phyloP scores from a whole-genome alignment of 1,140 invertebrate species.

The Drosophila neocordata region DNA sequence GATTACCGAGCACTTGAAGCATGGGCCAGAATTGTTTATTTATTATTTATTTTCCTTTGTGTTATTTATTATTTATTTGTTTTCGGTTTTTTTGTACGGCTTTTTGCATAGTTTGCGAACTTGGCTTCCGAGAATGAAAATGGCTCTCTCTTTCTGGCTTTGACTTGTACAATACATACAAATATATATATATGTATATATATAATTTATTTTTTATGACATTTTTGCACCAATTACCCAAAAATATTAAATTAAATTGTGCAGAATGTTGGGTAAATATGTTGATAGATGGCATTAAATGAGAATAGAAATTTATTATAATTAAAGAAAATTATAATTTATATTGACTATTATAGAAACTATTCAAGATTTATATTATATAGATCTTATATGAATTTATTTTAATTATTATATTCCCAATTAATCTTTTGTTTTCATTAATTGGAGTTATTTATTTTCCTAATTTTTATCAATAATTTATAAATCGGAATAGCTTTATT shows the following conservation, averaged over 20 bases:
- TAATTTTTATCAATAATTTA: too few relatives aligned
- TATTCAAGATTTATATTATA: too few relatives aligned
- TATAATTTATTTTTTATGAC: constrained; percentile 38
- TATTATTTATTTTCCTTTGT: constrained; percentile 72
- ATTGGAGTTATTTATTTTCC: too few relatives aligned
- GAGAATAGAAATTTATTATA: neutral
- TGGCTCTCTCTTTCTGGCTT: neutral
- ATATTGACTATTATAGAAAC: neutral
- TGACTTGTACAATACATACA: neutral
- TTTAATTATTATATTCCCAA: too few relatives aligned
- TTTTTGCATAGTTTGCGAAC: constrained; percentile 25
- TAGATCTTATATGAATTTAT: too few relatives aligned
- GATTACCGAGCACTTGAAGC: constrained; percentile 51
- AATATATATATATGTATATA: neutral
- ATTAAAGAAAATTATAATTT: neutral
- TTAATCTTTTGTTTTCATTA: too few relatives aligned
- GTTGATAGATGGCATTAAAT: constrained; percentile 19
- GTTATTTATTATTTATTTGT: constrained; percentile 53
- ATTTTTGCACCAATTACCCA: constrained; percentile 8
- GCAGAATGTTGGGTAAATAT: constrained; percentile 1
- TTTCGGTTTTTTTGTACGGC: neutral
- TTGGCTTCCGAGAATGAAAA: constrained; percentile 27
- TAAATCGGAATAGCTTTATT: too few relatives aligned
- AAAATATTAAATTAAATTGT: constrained; percentile 42
- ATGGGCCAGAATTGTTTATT: constrained; percentile 50